A percentile compares a stretch with the other conserved stretches of the same genome.
Evolutionary conservation across 2,888 invertebrate genomes (phyloP).

Genomic region (Lasiommata megera): DNA sequence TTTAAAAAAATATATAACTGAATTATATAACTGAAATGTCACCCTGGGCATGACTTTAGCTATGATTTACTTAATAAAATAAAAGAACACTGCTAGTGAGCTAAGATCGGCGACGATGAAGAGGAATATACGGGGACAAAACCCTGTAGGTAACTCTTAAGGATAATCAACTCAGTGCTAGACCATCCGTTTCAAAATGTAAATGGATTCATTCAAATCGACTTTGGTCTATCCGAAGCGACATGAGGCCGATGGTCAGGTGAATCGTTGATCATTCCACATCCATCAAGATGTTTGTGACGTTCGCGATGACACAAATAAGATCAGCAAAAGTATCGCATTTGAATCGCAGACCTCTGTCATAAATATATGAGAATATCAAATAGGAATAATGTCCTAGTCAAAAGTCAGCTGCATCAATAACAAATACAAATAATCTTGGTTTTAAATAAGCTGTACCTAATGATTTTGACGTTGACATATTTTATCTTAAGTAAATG

Average conservation of each 20-base stretch:
- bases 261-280: constrained; percentile 22
- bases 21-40: too few species aligned
- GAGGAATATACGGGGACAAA: too few species aligned
- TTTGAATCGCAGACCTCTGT: constrained; percentile 4
- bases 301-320: constrained; percentile 3
- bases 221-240: constrained; percentile 5
- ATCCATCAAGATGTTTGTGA: constrained; percentile 20
- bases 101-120: too few species aligned
- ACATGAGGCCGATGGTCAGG: constrained; percentile 11
- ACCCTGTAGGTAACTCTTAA: background rate
- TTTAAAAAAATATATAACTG: too few species aligned
- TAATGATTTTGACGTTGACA: too few species aligned
- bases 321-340: background rate
- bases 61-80: too few species aligned
- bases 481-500: too few species aligned
- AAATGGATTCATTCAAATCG: constrained; percentile 12
- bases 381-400: constrained; percentile 16
- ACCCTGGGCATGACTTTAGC: too few species aligned
- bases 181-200: background rate
- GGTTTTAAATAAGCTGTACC: too few species aligned
- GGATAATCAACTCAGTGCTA: background rate
- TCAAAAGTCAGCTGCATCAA: too few species aligned
- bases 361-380: constrained; percentile 18
- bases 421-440: too few species aligned
- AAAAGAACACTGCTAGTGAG: too few species aligned